Base-by-base conservation (phyloP, 2,113 vertebrate species). In the Labrus mixtus region DNA sequence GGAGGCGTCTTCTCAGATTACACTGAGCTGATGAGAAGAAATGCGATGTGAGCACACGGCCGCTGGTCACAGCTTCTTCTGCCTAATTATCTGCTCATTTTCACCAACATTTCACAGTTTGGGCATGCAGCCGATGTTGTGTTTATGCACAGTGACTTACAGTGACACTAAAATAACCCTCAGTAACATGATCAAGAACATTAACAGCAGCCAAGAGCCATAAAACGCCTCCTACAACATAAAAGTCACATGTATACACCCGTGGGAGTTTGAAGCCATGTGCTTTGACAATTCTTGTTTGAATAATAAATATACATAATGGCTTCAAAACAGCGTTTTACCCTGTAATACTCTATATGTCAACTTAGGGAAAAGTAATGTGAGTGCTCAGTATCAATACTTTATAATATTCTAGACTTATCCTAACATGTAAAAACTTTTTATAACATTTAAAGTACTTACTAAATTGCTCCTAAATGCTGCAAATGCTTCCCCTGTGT, bases 31-130 rank as follows among this genome's bases (percentile, higher is more conserved):
- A 68, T 54, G 48, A 73, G 41, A 10, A 68, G 50, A 36, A 62
- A 73, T 73, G 11, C 2, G 72, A 79, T 12, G 79, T 69, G 68
- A 77, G 68, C 8, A 46, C 51, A 62, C 10, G 43, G 72, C 84
- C 68, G 59, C 72, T 0, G 85, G 81, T 78, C 61, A 50, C 10
- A 4, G 36, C 9, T 43, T 17, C 53, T 25, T 71, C 65, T 63
- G 65, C 61, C 53, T 87, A 73, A 88, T 88, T 73, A 78, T 79
- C 60, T n/a, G 59, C 22, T 74, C 15, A 11, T 70, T 71, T 53
- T 62, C 56, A 50, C 10, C 73, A 71, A 39, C 76, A 5, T 58
- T 54, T 81, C 65, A 11, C 86, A 59, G 65, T 66, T 59, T 25
- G 17, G 76, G 41, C 76, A 20, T 3, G 19, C 0, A 39, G 71